Conservation (phyloP, 2,113 vertebrate species). For the Danio rerio region GRCz12tu NC_133188.1:6243001-6243500, state of each 20-base stretch:
- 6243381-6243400: conserved; percentile 70
- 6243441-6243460: conserved; percentile 71
- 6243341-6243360: neutral
- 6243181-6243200: conserved; percentile 65
- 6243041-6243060: no score
- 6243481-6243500: no score
- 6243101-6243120: neutral
- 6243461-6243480: conserved; percentile 18
- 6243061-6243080: no score
- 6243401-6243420: conserved; percentile 74
- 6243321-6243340: neutral
- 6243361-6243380: conserved; percentile 63
- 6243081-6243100: neutral
- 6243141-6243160: neutral
- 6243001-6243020: no score
- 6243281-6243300: neutral
- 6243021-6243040: no score
- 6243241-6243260: conserved; percentile 77
- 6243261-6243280: conserved; percentile 53
- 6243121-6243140: neutral
- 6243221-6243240: conserved; percentile 75
- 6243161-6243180: neutral
- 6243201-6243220: conserved; percentile 69
- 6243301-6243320: neutral
- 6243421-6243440: conserved; percentile 67